Percentiles rank a stretch among this genome's conserved stretches.
These are phyloP conservation scores for Euwallacea similis DNA, from an alignment of 1,140 invertebrate genomes.

Conservation along the genomic window DNA sequence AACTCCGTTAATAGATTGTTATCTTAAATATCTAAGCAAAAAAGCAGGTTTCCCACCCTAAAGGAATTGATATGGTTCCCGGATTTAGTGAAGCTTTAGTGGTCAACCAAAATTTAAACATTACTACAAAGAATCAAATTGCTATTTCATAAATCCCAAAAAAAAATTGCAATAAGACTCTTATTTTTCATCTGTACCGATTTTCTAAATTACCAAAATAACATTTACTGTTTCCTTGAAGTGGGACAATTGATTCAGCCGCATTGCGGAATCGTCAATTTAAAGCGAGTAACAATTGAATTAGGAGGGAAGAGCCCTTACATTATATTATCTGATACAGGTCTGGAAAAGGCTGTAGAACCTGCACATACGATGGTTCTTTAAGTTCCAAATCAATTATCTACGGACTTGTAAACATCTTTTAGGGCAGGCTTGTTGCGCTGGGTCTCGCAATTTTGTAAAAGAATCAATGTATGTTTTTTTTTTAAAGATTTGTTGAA, in stretches of 20 bases:
- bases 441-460: not conserved
- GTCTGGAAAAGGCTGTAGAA: not conserved
- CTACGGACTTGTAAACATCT: not conserved
- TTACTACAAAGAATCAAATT: too few relatives aligned
- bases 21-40: too few relatives aligned
- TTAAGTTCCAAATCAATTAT: not conserved
- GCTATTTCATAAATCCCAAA: too few relatives aligned
- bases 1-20: too few relatives aligned
- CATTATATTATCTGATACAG: not conserved
- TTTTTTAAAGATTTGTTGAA: not conserved
- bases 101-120: too few relatives aligned
- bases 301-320: not conserved
- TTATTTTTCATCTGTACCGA: too few relatives aligned
- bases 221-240: not conserved
- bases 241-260: not conserved
- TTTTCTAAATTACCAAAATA: too few relatives aligned
- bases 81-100: too few relatives aligned
- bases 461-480: not conserved
- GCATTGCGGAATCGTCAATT: not conserved
- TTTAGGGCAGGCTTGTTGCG: not conserved
- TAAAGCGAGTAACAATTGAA: not conserved
- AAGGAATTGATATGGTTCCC: too few relatives aligned
- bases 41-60: too few relatives aligned
- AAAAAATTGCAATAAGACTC: too few relatives aligned
- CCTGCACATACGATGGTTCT: not conserved